phyloP scores from a whole-genome alignment of 1,140 invertebrate genomes.

The Anastatus disparis region DNA sequence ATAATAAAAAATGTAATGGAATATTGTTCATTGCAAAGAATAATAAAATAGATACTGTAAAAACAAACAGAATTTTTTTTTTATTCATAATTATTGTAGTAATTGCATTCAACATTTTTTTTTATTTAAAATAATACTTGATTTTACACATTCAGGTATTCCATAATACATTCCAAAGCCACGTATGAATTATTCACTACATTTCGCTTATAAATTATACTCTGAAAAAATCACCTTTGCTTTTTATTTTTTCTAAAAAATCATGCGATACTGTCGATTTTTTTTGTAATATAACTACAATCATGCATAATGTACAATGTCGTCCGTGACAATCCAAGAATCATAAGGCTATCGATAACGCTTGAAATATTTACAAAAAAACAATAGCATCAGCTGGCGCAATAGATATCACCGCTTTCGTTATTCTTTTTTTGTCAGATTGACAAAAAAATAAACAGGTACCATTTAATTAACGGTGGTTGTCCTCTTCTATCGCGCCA shows the following conservation, averaged over 20 bases:
- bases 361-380: constrained; percentile 38
- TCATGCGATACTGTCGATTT: background rate
- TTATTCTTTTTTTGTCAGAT: constrained; percentile 40
- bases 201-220: constrained; percentile 30
- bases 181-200: constrained; percentile 32
- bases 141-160: constrained; percentile 36
- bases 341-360: constrained; percentile 31
- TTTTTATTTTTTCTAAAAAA: constrained; percentile 28
- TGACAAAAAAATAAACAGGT: constrained; percentile 25
- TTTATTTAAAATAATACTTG: constrained; percentile 40
- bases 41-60: constrained; percentile 46
- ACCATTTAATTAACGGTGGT: constrained; percentile 3
- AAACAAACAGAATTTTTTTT: constrained; percentile 9
- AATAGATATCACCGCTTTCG: constrained; percentile 27
- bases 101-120: constrained; percentile 33
- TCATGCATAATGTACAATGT: constrained; percentile 34
- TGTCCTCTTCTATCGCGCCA: constrained; percentile 83
- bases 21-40: constrained; percentile 47
- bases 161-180: constrained; percentile 31
- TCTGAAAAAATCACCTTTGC: constrained; percentile 9
- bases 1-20: constrained; percentile 54
- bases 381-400: constrained; percentile 24
- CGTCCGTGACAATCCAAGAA: constrained; percentile 35
- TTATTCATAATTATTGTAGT: constrained; percentile 20
- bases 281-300: constrained; percentile 22